Base-by-base conservation (phyloP, 2,888 invertebrate genomes). In the Mylabris sibirica region DNA sequence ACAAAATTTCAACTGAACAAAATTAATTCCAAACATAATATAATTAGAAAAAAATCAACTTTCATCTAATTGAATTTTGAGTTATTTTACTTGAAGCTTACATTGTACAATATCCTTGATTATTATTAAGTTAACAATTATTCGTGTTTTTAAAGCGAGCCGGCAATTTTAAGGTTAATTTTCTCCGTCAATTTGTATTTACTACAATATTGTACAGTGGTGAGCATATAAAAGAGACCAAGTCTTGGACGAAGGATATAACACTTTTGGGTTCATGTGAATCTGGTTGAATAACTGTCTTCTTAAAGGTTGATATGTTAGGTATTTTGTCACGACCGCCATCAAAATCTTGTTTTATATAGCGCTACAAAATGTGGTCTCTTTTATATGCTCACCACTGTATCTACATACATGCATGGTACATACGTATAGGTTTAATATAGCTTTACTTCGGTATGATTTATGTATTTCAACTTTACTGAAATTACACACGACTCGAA, bases 401-500 rank as follows among this genome's bases (percentile, higher is more conserved):
- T n/a, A 30, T 4, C 30, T 30, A 30, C 30, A 30, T 30, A 30
- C 30, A 5, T 49, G 17, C n/a, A n/a, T n/a, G n/a, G n/a, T 22
- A 53, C 11, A 22, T 53, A 22, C 20, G 9, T 22, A 49, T 49
- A n/a, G n/a, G 38, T 44, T 22, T 53, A 57, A 57, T 57, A 57
- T 2, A 57, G 26, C 57, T 57, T 57, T 14, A 26, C 1, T 20
- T 24, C 41, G 62, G 9, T 62, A 62, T 62, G 62, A 35, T 35
- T 38, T 62, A 62, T 38, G 65, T 35, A 22, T 44, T 30, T 34
- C 30, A 34, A 34, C 65, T 60, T 34, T 59, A 53, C 41, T 20
- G 49, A 63, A 60, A 62, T 62, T 66, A 53, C 22, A 53, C 68
- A 68, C 68, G 68, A 68, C 60, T 64, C 61, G 26, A 20, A 35